Evolutionary conservation across 1,140 invertebrate genomes (phyloP).

Genomic region (Camponotus pennsylvanicus): DNA sequence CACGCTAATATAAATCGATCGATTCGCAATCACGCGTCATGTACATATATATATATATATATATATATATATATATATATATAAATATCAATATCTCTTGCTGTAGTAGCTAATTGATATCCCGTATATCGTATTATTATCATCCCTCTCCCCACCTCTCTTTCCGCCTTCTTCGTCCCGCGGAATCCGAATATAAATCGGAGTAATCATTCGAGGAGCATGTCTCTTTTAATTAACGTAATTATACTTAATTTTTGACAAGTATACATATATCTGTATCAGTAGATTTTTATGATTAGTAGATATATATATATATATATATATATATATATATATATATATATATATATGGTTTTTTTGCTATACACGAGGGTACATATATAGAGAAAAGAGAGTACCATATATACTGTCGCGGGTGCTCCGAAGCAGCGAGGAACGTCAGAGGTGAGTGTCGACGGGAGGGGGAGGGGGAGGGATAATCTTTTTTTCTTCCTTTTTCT

Average conservation of each 20-base stretch:
- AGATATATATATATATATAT: slow-evolving; percentile 4
- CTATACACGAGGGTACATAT: background rate
- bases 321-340: background rate
- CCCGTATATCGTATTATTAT: slow-evolving; percentile 21
- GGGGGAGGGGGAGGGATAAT: background rate
- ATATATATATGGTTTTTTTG: background rate
- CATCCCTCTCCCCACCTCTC: background rate
- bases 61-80: slow-evolving; percentile 19
- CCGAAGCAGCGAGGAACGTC: background rate
- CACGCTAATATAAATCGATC: background rate
- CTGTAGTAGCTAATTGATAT: slow-evolving; percentile 67
- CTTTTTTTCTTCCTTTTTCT: slow-evolving; percentile 9
- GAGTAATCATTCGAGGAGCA: slow-evolving; percentile 19
- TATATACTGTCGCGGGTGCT: background rate
- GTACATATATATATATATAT: background rate
- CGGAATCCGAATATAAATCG: background rate
- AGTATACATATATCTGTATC: slow-evolving; percentile 15
- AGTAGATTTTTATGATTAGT: slow-evolving; percentile 40
- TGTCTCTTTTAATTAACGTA: slow-evolving; percentile 19
- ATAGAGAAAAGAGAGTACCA: background rate
- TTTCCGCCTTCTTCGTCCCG: background rate
- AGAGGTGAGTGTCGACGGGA: slow-evolving; percentile 32
- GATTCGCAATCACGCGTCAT: slow-evolving; percentile 18
- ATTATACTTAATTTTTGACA: slow-evolving; percentile 29
- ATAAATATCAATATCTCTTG: slow-evolving; percentile 68